phyloP scores from a whole-genome alignment of 2,797 vertebrate species.

The Adelosebastes latens region DNA sequence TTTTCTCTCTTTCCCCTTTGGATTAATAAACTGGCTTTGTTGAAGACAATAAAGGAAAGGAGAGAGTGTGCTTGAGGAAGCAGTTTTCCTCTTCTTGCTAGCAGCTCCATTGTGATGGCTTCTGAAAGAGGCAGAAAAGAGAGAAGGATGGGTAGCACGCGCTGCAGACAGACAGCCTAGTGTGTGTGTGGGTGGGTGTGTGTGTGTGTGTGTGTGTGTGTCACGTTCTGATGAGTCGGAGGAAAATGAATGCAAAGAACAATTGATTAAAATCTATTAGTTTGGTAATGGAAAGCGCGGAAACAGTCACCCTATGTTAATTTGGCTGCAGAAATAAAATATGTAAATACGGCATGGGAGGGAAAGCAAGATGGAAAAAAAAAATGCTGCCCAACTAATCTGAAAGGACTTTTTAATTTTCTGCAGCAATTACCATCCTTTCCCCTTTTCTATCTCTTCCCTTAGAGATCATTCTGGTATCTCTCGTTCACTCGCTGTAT shows the following conservation, averaged over 20 bases:
- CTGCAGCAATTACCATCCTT: constrained; percentile 49
- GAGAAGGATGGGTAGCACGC: constrained; percentile 38
- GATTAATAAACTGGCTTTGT: constrained; percentile 87
- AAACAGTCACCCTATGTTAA: constrained; percentile 66
- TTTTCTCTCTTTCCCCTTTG: constrained; percentile 69
- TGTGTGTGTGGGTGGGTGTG: constrained; percentile 3
- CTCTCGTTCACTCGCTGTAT: constrained; percentile 3
- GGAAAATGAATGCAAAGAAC: constrained; percentile 77
- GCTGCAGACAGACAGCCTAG: constrained; percentile 40
- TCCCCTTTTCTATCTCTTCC: constrained; percentile 32
- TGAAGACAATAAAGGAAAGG: constrained; percentile 81
- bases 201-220: constrained; percentile 18
- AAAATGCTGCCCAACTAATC: constrained; percentile 46
- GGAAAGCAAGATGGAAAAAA: constrained; percentile 32
- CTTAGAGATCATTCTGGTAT: constrained; percentile 38
- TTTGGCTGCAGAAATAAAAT: constrained; percentile 71
- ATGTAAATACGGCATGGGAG: constrained; percentile 62
- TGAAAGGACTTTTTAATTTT: constrained; percentile 61
- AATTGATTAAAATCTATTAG: constrained; percentile 79
- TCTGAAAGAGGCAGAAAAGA: constrained; percentile 58
- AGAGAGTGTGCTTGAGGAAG: constrained; percentile 79
- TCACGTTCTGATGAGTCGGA: constrained; percentile 63
- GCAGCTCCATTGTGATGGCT: constrained; percentile 70
- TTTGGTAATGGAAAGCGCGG: constrained; percentile 66
- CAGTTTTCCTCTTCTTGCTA: constrained; percentile 76